phyloP scores from a whole-genome alignment of 2,888 invertebrate genomes.

The Volucella bombylans region DNA sequence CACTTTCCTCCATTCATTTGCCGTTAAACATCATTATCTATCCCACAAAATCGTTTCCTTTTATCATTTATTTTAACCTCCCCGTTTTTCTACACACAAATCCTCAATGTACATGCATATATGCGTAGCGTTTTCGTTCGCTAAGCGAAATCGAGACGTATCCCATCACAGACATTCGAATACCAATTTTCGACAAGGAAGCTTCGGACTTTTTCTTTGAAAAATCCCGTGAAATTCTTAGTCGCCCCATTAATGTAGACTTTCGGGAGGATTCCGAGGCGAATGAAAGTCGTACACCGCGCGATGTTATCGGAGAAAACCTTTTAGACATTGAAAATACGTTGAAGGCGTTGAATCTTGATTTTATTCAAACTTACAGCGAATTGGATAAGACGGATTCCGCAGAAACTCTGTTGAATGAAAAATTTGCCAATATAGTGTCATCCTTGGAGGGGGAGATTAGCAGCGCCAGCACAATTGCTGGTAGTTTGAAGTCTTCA shows the following conservation, averaged over 20 bases:
- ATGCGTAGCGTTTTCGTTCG: conserved; percentile 83
- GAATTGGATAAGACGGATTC: conserved; percentile 82
- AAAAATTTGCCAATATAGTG: conserved; percentile 79
- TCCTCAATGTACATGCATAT: not conserved
- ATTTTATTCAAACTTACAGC: conserved; percentile 82
- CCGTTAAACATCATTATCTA: conserved; percentile 32
- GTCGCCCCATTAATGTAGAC: conserved; percentile 83
- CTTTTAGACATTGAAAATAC: conserved; percentile 82
- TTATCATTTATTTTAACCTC: conserved; percentile 51
- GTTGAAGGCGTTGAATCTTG: conserved; percentile 81
- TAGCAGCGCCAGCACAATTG: conserved; percentile 77
- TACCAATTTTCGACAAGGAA: conserved; percentile 89
- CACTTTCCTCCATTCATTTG: conserved; percentile 48
- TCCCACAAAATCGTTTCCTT: conserved; percentile 30
- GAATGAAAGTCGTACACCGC: conserved; percentile 74
- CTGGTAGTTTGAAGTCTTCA: conserved; percentile 80
- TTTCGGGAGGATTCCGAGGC: conserved; percentile 75
- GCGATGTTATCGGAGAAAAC: conserved; percentile 81
- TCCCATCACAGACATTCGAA: conserved; percentile 83
- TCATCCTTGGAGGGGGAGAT: conserved; percentile 81
- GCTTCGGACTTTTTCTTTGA: conserved; percentile 89
- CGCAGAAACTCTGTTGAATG: conserved; percentile 82
- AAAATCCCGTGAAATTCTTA: conserved; percentile 87
- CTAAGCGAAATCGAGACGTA: conserved; percentile 83
- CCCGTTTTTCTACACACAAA: conserved; percentile 29